Percentiles rank a stretch among this genome's conserved stretches.
These are phyloP conservation scores for Petaurus breviceps DNA, from an alignment of 2,113 vertebrate genomes.

Conservation along the genomic window DNA sequence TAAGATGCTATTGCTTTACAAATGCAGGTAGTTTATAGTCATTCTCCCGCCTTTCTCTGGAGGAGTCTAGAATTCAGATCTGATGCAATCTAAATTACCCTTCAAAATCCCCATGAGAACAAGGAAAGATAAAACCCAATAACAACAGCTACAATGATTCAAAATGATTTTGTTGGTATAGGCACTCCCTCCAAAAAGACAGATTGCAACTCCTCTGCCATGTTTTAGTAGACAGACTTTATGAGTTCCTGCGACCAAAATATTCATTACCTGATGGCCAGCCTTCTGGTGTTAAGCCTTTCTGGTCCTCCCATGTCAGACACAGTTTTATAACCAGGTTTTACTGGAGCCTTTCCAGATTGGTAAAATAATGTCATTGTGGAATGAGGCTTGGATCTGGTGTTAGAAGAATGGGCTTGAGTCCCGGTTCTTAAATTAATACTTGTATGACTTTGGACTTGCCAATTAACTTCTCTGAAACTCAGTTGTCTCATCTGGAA, in stretches of 20 bases:
- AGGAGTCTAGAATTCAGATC: neutral
- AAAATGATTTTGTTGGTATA: neutral
- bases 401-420: neutral
- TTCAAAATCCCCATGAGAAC: neutral
- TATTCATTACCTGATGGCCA: neutral
- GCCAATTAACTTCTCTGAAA: neutral
- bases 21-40: neutral
- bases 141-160: neutral
- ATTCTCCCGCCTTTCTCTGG: neutral
- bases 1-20: neutral
- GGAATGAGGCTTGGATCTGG: neutral
- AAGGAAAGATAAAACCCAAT: neutral
- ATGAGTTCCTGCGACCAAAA: neutral
- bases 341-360: neutral
- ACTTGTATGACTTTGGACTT: neutral
- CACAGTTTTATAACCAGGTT: neutral
- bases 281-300: neutral
- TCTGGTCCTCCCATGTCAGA: neutral
- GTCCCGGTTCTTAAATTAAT: neutral
- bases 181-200: neutral
- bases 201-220: neutral
- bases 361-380: neutral
- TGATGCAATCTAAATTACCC: neutral
- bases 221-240: neutral
- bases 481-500: neutral